Evolutionary conservation across 2,888 invertebrate species (phyloP).

Genomic region (Chymomyza procnemis): DNA sequence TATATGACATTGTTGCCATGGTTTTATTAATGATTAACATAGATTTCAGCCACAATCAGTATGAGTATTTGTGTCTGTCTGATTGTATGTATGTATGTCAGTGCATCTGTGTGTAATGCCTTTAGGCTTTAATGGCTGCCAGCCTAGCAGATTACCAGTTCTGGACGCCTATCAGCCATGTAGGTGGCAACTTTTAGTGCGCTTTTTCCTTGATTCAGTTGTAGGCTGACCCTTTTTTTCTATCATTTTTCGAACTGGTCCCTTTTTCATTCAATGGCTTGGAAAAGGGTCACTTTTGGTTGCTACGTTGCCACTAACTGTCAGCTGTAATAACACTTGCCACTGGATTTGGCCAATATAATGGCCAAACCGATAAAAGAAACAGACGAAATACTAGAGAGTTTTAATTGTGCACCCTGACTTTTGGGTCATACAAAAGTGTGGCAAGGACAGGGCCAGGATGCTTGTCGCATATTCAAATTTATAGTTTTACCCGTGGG

Average conservation of each 20-base stretch:
- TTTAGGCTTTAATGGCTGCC: slow-evolving; percentile 36
- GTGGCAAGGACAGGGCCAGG: neutral
- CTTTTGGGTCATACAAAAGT: slow-evolving; percentile 43
- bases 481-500: slow-evolving; percentile 14
- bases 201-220: neutral
- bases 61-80: neutral
- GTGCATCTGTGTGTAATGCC: slow-evolving; percentile 42
- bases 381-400: slow-evolving; percentile 38
- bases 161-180: neutral
- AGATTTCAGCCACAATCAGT: slow-evolving; percentile 61
- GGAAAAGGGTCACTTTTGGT: slow-evolving; percentile 62
- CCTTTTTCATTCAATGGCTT: slow-evolving; percentile 56
- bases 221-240: neutral
- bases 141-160: neutral
- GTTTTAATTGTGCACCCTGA: slow-evolving; percentile 67
- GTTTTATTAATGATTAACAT: slow-evolving; percentile 67
- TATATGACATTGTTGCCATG: slow-evolving; percentile 45
- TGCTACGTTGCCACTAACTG: slow-evolving; percentile 10
- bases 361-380: slow-evolving; percentile 22
- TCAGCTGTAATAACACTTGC: slow-evolving; percentile 31
- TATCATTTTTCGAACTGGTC: neutral
- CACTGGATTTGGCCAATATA: slow-evolving; percentile 29
- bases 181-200: neutral
- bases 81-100: neutral
- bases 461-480: slow-evolving; percentile 30